These are phyloP conservation scores for Nomada ferruginata DNA, from an alignment of 2,888 invertebrate genomes.

Conservation along the genomic window DNA sequence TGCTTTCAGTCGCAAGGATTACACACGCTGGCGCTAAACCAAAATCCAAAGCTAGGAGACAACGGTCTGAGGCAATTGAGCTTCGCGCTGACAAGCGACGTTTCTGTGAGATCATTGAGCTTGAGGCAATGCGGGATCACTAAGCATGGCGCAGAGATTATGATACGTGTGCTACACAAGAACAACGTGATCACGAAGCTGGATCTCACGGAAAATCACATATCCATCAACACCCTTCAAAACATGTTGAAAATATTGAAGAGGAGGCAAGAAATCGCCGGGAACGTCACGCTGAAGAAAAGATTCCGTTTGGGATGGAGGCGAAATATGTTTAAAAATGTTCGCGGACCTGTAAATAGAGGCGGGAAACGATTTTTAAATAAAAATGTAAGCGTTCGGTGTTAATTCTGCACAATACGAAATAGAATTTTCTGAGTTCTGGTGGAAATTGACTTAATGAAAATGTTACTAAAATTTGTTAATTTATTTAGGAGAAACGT, in stretches of 20 bases:
- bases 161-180: slow-evolving; percentile 63
- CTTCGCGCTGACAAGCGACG: slow-evolving; percentile 61
- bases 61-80: slow-evolving; percentile 55
- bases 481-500: neutral
- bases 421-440: neutral
- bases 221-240: slow-evolving; percentile 54
- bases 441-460: neutral
- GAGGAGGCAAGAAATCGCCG: slow-evolving; percentile 41
- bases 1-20: slow-evolving; percentile 63
- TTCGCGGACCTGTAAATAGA: neutral
- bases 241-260: slow-evolving; percentile 58
- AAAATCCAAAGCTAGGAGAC: slow-evolving; percentile 68
- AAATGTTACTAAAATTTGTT: neutral
- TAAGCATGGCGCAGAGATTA: slow-evolving; percentile 55
- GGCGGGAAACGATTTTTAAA: neutral
- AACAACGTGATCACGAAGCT: slow-evolving; percentile 63
- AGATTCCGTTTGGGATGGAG: slow-evolving; percentile 40
- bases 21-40: slow-evolving; percentile 63
- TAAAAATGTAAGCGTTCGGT: slow-evolving; percentile 18
- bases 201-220: slow-evolving; percentile 65
- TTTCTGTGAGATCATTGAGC: slow-evolving; percentile 67
- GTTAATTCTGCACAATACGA: too few relatives aligned
- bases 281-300: slow-evolving; percentile 38
- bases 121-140: slow-evolving; percentile 70
- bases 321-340: neutral